Conservation (phyloP, 2,888 invertebrate genomes). For the Hymenopus coronatus region DNA sequence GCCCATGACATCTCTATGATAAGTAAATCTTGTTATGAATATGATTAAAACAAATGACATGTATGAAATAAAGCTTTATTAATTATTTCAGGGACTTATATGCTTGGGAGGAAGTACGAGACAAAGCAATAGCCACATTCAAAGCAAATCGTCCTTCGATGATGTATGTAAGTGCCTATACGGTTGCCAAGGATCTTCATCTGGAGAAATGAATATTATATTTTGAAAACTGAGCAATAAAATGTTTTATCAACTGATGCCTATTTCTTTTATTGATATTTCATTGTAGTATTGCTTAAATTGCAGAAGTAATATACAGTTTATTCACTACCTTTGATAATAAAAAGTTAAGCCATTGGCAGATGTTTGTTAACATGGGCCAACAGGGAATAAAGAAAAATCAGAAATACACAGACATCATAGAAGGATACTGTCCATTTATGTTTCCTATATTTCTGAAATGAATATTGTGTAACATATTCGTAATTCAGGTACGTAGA, state of each 20-base stretch:
- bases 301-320: not conserved
- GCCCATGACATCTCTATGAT: no score
- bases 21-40: not conserved
- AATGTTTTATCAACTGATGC: not conserved
- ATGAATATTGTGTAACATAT: no score
- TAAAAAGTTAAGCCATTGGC: not conserved
- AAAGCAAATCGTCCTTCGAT: conserved; percentile 65
- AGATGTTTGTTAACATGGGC: not conserved
- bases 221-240: not conserved
- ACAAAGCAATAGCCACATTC: conserved; percentile 70
- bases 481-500: no score
- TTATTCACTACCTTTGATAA: not conserved
- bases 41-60: not conserved
- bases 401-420: no score
- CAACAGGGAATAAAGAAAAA: no score
- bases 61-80: not conserved
- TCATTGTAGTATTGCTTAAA: not conserved
- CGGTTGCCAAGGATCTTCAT: conserved; percentile 73
- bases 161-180: conserved; percentile 79
- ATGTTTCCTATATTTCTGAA: no score
- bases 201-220: conserved; percentile 39
- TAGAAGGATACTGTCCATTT: no score
- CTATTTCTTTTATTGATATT: not conserved
- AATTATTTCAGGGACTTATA: conserved; percentile 61
- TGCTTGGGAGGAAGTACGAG: conserved; percentile 70